phyloP scores from a whole-genome alignment of 2,888 invertebrate genomes.

The Caenorhabditis doughertyi region DNA sequence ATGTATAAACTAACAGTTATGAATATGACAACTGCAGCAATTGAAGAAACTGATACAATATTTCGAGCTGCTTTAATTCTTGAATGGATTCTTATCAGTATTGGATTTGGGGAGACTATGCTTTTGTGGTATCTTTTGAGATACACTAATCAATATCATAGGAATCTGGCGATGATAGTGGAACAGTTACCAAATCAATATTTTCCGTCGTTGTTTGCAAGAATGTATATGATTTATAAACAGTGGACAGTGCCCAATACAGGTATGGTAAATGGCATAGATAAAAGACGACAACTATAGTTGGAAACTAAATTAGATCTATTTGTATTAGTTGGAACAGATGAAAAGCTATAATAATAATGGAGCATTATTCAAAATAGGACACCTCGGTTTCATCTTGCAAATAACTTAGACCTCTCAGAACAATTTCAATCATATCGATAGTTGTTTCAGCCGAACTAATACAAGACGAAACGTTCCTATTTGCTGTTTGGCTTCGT shows the following conservation, averaged over 20 bases:
- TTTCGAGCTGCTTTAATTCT: conserved; percentile 39
- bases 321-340: too few relatives aligned
- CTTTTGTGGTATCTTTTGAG: conserved; percentile 53
- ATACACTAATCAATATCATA: conserved; percentile 55
- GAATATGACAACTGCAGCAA: conserved; percentile 59
- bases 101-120: conserved; percentile 48
- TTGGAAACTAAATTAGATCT: too few relatives aligned
- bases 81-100: conserved; percentile 44
- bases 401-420: too few relatives aligned
- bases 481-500: conserved; percentile 58
- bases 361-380: too few relatives aligned
- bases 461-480: conserved; percentile 31
- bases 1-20: conserved; percentile 59
- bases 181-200: conserved; percentile 59
- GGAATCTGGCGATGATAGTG: conserved; percentile 58
- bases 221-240: conserved; percentile 62
- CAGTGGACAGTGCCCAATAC: conserved; percentile 45
- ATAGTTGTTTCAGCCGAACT: conserved; percentile 33
- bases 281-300: too few relatives aligned
- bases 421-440: neutral
- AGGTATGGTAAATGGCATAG: too few relatives aligned
- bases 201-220: conserved; percentile 53
- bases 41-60: conserved; percentile 46
- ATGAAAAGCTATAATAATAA: too few relatives aligned
- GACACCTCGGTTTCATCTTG: too few relatives aligned